These are phyloP conservation scores for Chelidonichthys spinosus DNA, from an alignment of 2,797 vertebrate species.

Conservation along the genomic window DNA sequence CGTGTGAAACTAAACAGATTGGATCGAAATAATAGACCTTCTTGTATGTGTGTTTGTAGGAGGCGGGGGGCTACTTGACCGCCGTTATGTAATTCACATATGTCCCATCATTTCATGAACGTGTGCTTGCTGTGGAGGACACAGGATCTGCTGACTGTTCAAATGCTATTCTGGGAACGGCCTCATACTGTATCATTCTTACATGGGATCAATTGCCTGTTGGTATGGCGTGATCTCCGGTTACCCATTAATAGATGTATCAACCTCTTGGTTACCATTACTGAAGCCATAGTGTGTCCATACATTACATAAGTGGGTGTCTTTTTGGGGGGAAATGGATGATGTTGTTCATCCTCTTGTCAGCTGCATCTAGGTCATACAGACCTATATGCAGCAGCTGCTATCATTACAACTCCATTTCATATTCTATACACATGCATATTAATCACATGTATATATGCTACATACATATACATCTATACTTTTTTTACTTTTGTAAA, in stretches of 20 bases:
- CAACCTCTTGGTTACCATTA: conserved; percentile 61
- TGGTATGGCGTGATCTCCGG: conserved; percentile 68
- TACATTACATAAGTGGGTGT: conserved; percentile 34
- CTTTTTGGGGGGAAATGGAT: conserved; percentile 44
- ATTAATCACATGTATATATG: conserved; percentile 2
- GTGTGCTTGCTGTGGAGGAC: conserved; percentile 10
- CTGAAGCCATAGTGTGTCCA: conserved; percentile 55
- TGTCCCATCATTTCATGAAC: conserved; percentile 11
- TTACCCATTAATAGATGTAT: conserved; percentile 80
- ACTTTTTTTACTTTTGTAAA: background rate
- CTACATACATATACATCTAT: too few species aligned
- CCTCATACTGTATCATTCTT: conserved; percentile 60
- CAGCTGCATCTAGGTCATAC: conserved; percentile 54
- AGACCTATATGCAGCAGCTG: conserved; percentile 12
- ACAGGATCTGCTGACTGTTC: conserved; percentile 45
- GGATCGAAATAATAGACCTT: background rate
- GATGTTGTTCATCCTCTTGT: conserved; percentile 38
- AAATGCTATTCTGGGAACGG: conserved; percentile 40
- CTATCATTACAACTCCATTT: conserved; percentile 35
- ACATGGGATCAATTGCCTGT: conserved; percentile 70
- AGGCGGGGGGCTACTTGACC: conserved; percentile 1
- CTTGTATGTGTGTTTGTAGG: conserved; percentile 8
- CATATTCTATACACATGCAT: conserved; percentile 34
- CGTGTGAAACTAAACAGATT: background rate
- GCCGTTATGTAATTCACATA: background rate